Percentiles rank a stretch among this genome's conserved stretches.
These are phyloP conservation scores for Macrophya alboannulata DNA, from an alignment of 2,888 invertebrate species.

Conservation along the genomic window DNA sequence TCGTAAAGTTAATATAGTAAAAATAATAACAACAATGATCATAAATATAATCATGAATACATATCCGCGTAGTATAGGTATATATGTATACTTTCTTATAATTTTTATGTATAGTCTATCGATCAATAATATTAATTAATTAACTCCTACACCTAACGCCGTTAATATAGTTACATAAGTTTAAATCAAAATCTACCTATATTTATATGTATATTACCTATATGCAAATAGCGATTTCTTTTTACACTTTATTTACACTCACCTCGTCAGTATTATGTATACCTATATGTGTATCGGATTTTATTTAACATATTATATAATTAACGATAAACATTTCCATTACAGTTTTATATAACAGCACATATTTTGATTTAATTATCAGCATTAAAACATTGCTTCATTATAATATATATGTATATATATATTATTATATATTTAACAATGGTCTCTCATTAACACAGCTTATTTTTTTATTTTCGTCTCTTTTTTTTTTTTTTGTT, in stretches of 20 bases:
- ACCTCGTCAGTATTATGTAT: not conserved
- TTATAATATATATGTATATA: not conserved
- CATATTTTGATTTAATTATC: conserved; percentile 19
- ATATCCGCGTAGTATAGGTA: not conserved
- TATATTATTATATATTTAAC: not conserved
- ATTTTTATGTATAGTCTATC: conserved; percentile 22
- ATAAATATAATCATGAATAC: not conserved
- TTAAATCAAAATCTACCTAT: conserved; percentile 1
- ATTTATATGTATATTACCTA: conserved; percentile 3
- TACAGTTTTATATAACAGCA: conserved; percentile 17
- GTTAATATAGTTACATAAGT: conserved; percentile 7
- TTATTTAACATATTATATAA: not conserved
- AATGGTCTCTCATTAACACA: conserved; percentile 13
- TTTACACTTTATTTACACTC: conserved; percentile 40
- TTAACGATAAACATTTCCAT: conserved; percentile 11
- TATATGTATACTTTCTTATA: conserved; percentile 10
- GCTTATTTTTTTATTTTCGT: not conserved
- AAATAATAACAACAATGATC: conserved; percentile 34
- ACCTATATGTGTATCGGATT: not conserved
- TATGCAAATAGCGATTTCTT: conserved; percentile 20
- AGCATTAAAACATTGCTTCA: conserved; percentile 19
- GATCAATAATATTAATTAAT: not conserved
- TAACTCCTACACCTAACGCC: conserved; percentile 24
- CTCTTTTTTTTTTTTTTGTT: not conserved
- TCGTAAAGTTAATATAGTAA: conserved; percentile 20